A percentile compares a stretch with the other conserved stretches of the same genome.
Evolutionary conservation across 2,113 vertebrate species (phyloP).

Genomic region (Clarias batrachus): DNA sequence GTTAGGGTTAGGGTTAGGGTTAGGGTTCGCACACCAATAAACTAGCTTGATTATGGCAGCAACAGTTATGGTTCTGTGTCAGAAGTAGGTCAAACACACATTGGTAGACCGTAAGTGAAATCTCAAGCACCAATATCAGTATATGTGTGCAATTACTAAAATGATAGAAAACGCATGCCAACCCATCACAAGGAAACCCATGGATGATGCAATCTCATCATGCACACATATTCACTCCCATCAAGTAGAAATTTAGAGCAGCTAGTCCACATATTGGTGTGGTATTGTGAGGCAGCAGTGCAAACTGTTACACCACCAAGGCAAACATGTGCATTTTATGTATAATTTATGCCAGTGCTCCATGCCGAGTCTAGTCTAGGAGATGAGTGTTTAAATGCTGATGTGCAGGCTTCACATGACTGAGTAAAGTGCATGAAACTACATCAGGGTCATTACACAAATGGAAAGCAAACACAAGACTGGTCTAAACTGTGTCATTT

Average conservation of each 20-base stretch:
- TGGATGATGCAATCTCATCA: background rate
- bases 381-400: constrained; percentile 3
- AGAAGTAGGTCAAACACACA: background rate
- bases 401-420: background rate
- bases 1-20: too few relatives aligned
- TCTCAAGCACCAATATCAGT: background rate
- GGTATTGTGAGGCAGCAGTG: background rate
- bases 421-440: constrained; percentile 19
- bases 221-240: background rate
- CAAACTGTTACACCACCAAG: background rate
- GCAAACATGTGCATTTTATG: background rate
- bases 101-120: background rate
- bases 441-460: constrained; percentile 11
- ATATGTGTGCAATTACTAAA: background rate
- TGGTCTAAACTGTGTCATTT: background rate
- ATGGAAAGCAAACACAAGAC: background rate
- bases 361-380: background rate
- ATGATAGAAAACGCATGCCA: background rate
- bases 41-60: too few relatives aligned
- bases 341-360: background rate
- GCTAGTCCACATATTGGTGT: background rate
- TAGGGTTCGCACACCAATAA: too few relatives aligned
- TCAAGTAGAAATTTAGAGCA: background rate
- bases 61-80: background rate
- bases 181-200: background rate